Evolutionary conservation across 2,797 vertebrate species (phyloP).

Genomic region (Neopelma chrysocephalum): DNA sequence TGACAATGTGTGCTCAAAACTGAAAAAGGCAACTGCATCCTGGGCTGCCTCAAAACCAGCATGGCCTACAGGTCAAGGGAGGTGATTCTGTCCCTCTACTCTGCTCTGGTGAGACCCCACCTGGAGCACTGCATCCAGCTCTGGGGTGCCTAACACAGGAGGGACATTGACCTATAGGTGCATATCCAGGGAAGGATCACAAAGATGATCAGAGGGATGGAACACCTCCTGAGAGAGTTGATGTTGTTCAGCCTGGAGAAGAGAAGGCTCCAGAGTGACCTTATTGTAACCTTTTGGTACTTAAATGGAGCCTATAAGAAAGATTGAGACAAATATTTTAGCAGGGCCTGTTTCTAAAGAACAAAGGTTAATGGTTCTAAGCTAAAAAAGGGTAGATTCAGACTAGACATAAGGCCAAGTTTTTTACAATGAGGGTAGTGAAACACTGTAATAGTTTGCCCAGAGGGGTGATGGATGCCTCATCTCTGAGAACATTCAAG

Average conservation of each 20-base stretch:
- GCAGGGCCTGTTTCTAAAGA: background rate
- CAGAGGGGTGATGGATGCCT: accelerated
- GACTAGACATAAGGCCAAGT: background rate
- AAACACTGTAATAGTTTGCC: background rate
- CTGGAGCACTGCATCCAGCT: background rate
- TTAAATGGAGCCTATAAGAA: background rate
- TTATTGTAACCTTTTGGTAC: background rate
- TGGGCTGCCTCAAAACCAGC: background rate
- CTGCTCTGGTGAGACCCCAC: background rate
- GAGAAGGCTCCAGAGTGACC: background rate
- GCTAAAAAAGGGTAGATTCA: background rate
- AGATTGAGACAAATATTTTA: background rate
- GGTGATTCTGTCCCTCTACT: background rate
- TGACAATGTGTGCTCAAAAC: background rate
- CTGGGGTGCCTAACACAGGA: background rate
- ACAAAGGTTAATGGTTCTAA: background rate
- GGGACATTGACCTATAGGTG: background rate
- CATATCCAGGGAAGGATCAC: accelerated
- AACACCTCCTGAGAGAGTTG: background rate
- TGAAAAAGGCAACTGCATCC: background rate
- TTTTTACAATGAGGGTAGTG: accelerated
- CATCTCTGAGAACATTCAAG: background rate
- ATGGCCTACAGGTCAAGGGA: accelerated
- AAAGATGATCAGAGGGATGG: background rate
- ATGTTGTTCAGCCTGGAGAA: background rate